Evolutionary conservation across 64 coral and sea anemone species (phyloP), one percentile per base, ranked within the genome.

Genomic region (Stichodactyla mertensii): DNA sequence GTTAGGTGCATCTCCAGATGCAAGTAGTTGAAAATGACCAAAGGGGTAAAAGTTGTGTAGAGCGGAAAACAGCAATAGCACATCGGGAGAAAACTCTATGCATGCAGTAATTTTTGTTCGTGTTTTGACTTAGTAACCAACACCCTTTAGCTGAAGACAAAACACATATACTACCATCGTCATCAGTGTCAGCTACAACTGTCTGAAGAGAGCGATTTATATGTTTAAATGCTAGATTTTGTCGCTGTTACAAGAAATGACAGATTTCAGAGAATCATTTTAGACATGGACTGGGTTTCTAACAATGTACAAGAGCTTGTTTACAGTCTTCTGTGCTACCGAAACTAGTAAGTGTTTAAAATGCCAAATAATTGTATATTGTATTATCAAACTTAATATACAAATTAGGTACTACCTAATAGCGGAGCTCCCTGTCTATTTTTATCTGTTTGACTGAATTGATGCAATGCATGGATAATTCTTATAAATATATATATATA

Each of bases 231-330:
- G 18, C 87, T 69, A 85, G 84, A 91, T 71, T 91, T 87, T 82
- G 84, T 86, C 83, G 69, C 86, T 64, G 89, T 84, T 84, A 91
- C 89, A 77, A 69, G 83, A 91, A 91, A 52, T 61, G n/a, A 87
- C 84, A 85, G 82, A 69, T 91, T 87, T 19, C 82, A 91, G 61
- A 91, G 89, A 74, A 91, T 91, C 9, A 91, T 77, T 87, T 77
- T 91, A 51, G 89, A 91, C 85, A 91, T 31, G 78, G 85, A 91
- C 31, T 91, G 85, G 89, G 89, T 87, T 58, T 87, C 85, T 58
- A 91, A 55, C 16, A 91, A 87, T 91, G 77, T 91, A 57, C 85
- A 91, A 84, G 82, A 91, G 87, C 85, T 91, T 87, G 85, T 58
- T 79, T 59, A 84, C 23, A 91, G 15, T 91, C 89, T 58, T 91